Conservation (phyloP, 2,888 invertebrate species). For the Lasioglossum morio region DNA sequence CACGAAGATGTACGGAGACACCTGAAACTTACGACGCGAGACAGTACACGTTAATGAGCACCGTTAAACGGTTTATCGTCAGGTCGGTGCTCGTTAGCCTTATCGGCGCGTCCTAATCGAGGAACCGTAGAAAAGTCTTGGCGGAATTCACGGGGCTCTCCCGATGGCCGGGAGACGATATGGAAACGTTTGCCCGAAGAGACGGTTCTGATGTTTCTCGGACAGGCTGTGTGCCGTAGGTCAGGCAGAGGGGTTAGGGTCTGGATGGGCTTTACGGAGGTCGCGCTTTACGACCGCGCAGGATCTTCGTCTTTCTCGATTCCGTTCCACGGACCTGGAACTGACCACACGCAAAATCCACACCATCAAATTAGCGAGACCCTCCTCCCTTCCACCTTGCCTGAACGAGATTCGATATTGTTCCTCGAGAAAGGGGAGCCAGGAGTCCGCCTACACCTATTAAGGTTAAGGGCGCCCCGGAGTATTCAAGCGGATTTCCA, state of each 20-base stretch:
- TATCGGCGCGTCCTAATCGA: conserved; percentile 69
- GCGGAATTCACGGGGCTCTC: conserved; percentile 52
- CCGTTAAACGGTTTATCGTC: conserved; percentile 72
- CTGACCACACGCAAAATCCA: conserved; percentile 21
- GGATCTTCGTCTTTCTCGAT: conserved; percentile 32
- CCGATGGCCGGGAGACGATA: conserved; percentile 58
- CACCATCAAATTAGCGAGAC: conserved; percentile 37
- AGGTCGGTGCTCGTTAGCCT: conserved; percentile 72
- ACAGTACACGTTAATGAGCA: conserved; percentile 72
- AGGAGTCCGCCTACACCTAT: conserved; percentile 44
- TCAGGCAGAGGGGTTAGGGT: conserved; percentile 46
- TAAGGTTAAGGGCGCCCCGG: conserved; percentile 19
- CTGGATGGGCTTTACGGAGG: conserved; percentile 36
- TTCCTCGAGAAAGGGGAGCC: not conserved
- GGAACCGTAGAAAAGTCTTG: conserved; percentile 50
- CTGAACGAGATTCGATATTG: conserved; percentile 15
- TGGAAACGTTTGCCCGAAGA: conserved; percentile 52
- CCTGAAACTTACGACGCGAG: conserved; percentile 63
- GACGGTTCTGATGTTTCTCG: conserved; percentile 50
- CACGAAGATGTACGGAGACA: conserved; percentile 54
- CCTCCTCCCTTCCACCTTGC: not conserved
- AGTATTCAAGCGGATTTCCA: conserved; percentile 40
- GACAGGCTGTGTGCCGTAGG: conserved; percentile 52
- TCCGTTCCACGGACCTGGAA: not conserved
- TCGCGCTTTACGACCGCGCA: conserved; percentile 57